Conservation (phyloP, 1,140 invertebrate species). For the Eumeta japonica region DNA sequence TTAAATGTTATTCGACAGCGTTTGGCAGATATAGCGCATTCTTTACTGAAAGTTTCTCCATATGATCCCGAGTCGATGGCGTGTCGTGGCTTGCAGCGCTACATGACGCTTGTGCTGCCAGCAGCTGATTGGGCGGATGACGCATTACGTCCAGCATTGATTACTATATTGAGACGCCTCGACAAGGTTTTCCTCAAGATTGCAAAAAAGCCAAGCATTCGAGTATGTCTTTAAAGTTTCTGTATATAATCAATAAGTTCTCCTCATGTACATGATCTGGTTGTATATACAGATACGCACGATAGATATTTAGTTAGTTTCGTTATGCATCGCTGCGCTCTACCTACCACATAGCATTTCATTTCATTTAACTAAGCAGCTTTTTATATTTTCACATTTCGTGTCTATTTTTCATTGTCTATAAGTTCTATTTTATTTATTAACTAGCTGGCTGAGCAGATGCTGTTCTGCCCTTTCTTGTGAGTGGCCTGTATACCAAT, state of each 20-base stretch:
- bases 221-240: slow-evolving; percentile 53
- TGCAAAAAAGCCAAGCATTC: slow-evolving; percentile 89
- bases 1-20: slow-evolving; percentile 71
- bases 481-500: too few relatives aligned
- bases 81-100: slow-evolving; percentile 85
- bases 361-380: too few relatives aligned
- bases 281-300: too few relatives aligned
- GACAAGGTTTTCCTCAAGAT: slow-evolving; percentile 98
- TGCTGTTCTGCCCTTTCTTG: too few relatives aligned
- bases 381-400: too few relatives aligned
- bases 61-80: slow-evolving; percentile 96
- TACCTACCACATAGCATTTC: too few relatives aligned
- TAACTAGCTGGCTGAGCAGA: too few relatives aligned
- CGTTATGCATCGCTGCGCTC: too few relatives aligned
- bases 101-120: slow-evolving; percentile 93
- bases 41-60: slow-evolving; percentile 93
- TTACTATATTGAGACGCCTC: slow-evolving; percentile 85
- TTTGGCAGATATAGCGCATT: slow-evolving; percentile 94
- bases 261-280: too few relatives aligned
- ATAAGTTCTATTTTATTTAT: too few relatives aligned
- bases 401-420: too few relatives aligned
- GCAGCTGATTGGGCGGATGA: slow-evolving; percentile 97
- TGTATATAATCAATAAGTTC: neutral
- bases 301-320: too few relatives aligned
- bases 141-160: slow-evolving; percentile 85